Evolutionary conservation across 2,888 invertebrate genomes (phyloP), one percentile per base, ranked within the genome.

Genomic region (Andricus curvator): DNA sequence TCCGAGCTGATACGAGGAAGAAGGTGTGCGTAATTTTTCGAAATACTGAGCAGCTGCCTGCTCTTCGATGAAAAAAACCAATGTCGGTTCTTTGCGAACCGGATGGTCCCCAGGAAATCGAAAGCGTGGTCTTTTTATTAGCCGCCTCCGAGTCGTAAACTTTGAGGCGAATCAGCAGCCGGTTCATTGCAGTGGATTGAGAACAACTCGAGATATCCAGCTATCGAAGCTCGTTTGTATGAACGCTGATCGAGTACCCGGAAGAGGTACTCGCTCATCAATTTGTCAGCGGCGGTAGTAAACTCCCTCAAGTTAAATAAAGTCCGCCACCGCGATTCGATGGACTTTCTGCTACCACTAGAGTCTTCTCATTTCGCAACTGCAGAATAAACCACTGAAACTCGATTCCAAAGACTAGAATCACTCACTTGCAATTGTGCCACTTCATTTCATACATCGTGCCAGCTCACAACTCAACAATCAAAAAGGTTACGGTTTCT

Each of bases 281-380:
- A 85, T 86, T 86, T 85, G 83, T 88, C 85, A 82, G 84, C 85
- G 83, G 81, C 60, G 66, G 84, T 81, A 76, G 83, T 83, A 85
- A 85, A 85, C 80, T 78, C 80, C 78, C 79, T 80, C 78, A 84
- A 84, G 80, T 79, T 80, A 85, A 85, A 84, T 80, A 84, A 83
- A 84, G 82, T 81, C 78, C 77, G 66, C n/a, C 41, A 48, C 78
- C 77, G 62, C 60, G 33, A 78, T 80, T 81, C 81, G 64, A 81
- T 81, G 68, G 68, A 67, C 79, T 77, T 81, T 82, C 83, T 81
- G 81, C 82, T 81, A 56, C 68, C 37, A 65, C 81, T 41, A 70
- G 80, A 44, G 70, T 79, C 56, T 78, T 76, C 56, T 70, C 74
- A 74, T 74, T 56, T 56, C 51, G n/a, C 51, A 56, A 17, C 74